Evolutionary conservation across 2,113 vertebrate species (phyloP), one percentile per base, ranked within the genome.

Genomic region (Gulo gulo): DNA sequence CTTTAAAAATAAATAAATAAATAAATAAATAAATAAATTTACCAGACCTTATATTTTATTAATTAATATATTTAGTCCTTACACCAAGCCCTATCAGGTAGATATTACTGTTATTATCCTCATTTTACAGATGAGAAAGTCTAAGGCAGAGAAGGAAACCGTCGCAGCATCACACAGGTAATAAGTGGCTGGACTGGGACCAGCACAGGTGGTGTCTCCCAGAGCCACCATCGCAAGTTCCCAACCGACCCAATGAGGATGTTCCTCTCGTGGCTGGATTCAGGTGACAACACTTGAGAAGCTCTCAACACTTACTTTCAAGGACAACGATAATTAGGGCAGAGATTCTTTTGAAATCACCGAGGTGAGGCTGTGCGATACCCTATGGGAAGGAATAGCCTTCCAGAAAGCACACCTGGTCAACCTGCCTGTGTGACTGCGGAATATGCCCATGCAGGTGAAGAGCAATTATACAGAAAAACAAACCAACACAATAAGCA

Each of bases 111-210:
- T 34, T 55, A 91, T 16, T 3, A 85, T 78, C 7, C 2, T 36
- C 26, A 15, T 81, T 93, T 55, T 42, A 76, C 6, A 91, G 50
- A 55, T 34, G 50, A 81, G 71, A 71, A 93, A 93, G 26, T 88
- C 7, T 8, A 23, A 96, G 45, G 13, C 45, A 61, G 34, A 78
- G 36, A 61, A 87, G 47, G 81, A 83, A 69, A 36, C 1, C 16
- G 36, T 76, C 29, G 45, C 24, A 34, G n/a, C 13, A 36, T 52
- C 39, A 76, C 57, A 50, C 6, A 93, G 45, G 9, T 39, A 79
- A 2, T 39, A 67, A 57, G 23, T 13, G 18, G 42, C 74, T 69
- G 36, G 12, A 26, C 2, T 13, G 4, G 11, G n/a, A 55, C 26
- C 7, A 61, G 16, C 4, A 18, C n/a, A 63, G 61, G 23, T 0